Percentiles rank a stretch among this genome's conserved stretches.
These are phyloP conservation scores for Lutraria rhynchaena DNA, from an alignment of 1,140 invertebrate species.

Conservation along the genomic window DNA sequence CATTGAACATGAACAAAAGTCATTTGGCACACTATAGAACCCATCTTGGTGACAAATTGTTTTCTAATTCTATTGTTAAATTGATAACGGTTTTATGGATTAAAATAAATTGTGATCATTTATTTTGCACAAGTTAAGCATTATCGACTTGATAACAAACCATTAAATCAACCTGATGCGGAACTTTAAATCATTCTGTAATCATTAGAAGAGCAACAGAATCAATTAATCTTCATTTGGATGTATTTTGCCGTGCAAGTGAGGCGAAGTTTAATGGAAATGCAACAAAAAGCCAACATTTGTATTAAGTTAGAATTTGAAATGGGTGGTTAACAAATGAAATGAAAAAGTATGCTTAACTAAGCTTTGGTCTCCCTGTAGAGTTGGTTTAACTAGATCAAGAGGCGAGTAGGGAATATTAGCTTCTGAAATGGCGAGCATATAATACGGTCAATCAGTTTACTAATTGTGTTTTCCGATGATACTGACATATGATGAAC, in stretches of 20 bases:
- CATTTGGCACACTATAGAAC: too few species aligned
- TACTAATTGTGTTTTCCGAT: too few species aligned
- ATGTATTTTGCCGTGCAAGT: too few species aligned
- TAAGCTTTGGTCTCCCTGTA: not conserved
- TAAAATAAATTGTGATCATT: slow-evolving; percentile 23
- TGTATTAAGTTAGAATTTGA: slow-evolving; percentile 22
- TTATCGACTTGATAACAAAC: not conserved
- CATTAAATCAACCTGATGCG: slow-evolving; percentile 3
- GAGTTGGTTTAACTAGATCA: too few species aligned
- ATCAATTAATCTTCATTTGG: not conserved
- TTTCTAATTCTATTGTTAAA: slow-evolving; percentile 33
- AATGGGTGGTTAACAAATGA: slow-evolving; percentile 15
- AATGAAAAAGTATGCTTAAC: slow-evolving; percentile 23
- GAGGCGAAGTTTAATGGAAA: too few species aligned
- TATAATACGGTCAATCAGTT: too few species aligned
- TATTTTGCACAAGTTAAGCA: slow-evolving; percentile 3
- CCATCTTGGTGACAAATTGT: not conserved
- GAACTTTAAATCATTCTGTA: slow-evolving; percentile 8
- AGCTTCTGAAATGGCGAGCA: too few species aligned
- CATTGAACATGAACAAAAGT: too few species aligned
- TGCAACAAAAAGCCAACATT: too few species aligned
- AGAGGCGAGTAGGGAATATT: too few species aligned
- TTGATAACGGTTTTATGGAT: not conserved
- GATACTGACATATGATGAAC: too few species aligned
- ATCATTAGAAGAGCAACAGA: slow-evolving; percentile 21